Conservation (phyloP, 30 jellyfish, hydroid and myxozoan genomes). For the Aurelia sp. region DNA sequence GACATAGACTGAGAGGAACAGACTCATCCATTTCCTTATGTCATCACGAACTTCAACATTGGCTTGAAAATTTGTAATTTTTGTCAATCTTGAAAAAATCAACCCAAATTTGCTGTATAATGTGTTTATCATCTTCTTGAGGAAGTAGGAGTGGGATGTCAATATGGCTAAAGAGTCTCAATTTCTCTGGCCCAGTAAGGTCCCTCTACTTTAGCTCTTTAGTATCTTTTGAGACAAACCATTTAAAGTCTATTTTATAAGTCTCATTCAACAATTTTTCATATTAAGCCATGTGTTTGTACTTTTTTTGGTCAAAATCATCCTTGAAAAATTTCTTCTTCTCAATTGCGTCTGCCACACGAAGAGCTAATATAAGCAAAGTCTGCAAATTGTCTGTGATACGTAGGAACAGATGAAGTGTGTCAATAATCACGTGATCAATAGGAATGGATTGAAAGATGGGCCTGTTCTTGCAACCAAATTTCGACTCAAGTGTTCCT, state of each 20-base stretch:
- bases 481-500: background rate
- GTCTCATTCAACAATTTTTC: constrained; percentile 11
- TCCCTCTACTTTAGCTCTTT: constrained; percentile 11
- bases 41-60: background rate
- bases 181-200: constrained; percentile 56
- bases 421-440: constrained; percentile 25
- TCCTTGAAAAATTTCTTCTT: background rate
- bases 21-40: background rate
- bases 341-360: constrained; percentile 8
- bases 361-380: constrained; percentile 19
- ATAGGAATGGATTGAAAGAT: constrained; percentile 21
- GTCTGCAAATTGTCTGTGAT: constrained; percentile 15
- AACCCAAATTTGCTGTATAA: constrained; percentile 32
- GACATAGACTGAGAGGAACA: background rate
- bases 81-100: constrained; percentile 5
- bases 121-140: background rate
- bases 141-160: constrained; percentile 25
- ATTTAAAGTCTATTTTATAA: background rate
- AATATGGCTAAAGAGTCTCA: constrained; percentile 1
- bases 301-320: background rate
- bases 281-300: constrained; percentile 18
- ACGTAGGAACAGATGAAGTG: constrained; percentile 26
- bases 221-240: constrained; percentile 2
- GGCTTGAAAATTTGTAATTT: background rate
- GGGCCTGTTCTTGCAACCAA: constrained; percentile 23